Conservation (phyloP, 2,113 vertebrate species). For the Corvus hawaiiensis region DNA sequence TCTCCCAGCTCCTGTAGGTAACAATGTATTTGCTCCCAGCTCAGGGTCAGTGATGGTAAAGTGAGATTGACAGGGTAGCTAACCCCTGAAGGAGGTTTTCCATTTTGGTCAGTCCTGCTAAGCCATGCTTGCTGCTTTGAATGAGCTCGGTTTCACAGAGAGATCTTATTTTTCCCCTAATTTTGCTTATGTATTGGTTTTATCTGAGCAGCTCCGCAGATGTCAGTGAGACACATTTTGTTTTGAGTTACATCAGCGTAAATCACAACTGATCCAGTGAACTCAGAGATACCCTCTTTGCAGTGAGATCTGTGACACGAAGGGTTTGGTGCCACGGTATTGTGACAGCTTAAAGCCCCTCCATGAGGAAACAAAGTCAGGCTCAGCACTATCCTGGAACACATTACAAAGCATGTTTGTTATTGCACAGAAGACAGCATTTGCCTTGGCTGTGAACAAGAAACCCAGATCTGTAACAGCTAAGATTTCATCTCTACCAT, state of each 20-base stretch:
- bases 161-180: background rate
- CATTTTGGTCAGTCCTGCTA: conserved; percentile 7
- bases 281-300: background rate
- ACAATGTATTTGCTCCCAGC: background rate
- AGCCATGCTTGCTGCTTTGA: conserved; percentile 15
- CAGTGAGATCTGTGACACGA: background rate
- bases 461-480: conserved; percentile 45
- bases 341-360: conserved; percentile 36
- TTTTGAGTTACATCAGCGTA: background rate
- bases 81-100: conserved; percentile 36
- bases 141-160: background rate
- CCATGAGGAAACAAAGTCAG: conserved; percentile 27
- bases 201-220: background rate
- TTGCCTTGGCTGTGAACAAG: conserved; percentile 52
- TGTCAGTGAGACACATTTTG: conserved; percentile 22
- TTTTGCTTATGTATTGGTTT: background rate
- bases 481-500: conserved; percentile 35
- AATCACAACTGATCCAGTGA: conserved; percentile 31
- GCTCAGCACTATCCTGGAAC: conserved; percentile 27
- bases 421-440: conserved; percentile 32
- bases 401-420: conserved; percentile 6
- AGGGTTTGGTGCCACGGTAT: background rate
- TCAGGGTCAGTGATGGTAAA: background rate
- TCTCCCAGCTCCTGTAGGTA: background rate
- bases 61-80: background rate